Conservation (phyloP, 2,888 invertebrate species). For the Nowickia ferox region DNA sequence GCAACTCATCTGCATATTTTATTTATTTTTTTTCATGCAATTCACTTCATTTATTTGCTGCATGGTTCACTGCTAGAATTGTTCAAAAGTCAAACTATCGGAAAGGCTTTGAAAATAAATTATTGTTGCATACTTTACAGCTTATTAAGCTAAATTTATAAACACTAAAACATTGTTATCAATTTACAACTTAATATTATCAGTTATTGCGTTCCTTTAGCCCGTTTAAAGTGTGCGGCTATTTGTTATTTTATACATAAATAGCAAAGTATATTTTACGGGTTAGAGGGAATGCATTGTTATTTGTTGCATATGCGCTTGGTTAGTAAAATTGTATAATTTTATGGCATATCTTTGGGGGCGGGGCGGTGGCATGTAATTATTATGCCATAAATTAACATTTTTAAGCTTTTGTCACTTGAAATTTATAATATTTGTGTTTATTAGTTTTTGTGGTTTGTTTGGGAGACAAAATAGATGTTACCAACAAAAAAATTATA, state of each 20-base stretch:
- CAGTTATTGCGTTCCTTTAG: slow-evolving; percentile 5
- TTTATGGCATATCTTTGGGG: background rate
- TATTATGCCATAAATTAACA: slow-evolving; percentile 3
- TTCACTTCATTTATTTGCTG: background rate
- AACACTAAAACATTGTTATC: background rate
- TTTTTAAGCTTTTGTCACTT: background rate
- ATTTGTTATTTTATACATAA: background rate
- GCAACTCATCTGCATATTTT: background rate
- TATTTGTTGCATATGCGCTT: background rate
- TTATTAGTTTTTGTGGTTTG: background rate
- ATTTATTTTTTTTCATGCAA: background rate
- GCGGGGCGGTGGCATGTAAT: background rate
- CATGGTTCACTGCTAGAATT: slow-evolving; percentile 5
- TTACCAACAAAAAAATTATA: background rate
- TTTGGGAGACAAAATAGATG: background rate
- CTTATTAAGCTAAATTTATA: slow-evolving; percentile 38
- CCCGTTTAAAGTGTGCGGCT: background rate
- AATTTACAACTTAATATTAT: slow-evolving; percentile 16
- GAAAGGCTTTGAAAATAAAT: background rate
- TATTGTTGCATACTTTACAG: slow-evolving; percentile 39
- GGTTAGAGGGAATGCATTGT: background rate
- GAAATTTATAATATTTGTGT: background rate
- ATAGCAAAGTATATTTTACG: background rate
- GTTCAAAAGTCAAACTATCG: background rate
- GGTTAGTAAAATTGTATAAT: background rate